Conservation (phyloP, 2,113 vertebrate species). For the Edolisoma coerulescens region DNA sequence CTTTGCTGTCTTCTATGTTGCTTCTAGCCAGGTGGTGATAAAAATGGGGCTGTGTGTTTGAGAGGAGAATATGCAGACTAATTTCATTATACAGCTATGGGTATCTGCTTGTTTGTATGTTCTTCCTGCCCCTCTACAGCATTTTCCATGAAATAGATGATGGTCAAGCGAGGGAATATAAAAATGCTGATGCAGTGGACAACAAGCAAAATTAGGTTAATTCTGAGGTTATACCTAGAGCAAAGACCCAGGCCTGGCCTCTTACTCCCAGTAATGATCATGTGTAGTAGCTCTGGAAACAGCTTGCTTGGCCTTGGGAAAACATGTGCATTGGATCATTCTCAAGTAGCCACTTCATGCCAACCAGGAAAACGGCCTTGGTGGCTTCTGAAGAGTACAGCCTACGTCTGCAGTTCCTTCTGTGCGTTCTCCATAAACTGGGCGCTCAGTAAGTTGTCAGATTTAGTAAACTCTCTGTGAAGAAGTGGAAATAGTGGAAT, state of each 20-base stretch:
- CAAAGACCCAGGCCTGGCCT: not conserved
- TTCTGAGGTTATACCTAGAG: not conserved
- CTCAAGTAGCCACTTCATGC: not conserved
- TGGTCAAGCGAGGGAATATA: not conserved
- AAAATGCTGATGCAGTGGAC: not conserved
- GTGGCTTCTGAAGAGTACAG: not conserved
- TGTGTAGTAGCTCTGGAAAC: not conserved
- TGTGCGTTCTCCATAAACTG: not conserved
- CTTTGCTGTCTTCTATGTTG: not conserved
- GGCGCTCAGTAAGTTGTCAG: not conserved
- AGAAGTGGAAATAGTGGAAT: not conserved
- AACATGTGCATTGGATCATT: not conserved
- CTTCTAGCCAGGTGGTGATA: not conserved
- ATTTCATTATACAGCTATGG: not conserved
- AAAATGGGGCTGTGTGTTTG: not conserved
- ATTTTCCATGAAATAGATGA: not conserved
- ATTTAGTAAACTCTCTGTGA: not conserved
- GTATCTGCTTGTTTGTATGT: not conserved
- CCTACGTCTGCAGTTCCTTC: not conserved
- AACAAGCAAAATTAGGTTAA: not conserved
- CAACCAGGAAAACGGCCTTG: rapidly evolving
- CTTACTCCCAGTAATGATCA: not conserved
- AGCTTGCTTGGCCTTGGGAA: not conserved
- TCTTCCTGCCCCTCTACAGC: not conserved
- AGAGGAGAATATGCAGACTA: not conserved